Base-by-base conservation (phyloP, 2,113 vertebrate species). In the Oncorhynchus kisutch region DNA sequence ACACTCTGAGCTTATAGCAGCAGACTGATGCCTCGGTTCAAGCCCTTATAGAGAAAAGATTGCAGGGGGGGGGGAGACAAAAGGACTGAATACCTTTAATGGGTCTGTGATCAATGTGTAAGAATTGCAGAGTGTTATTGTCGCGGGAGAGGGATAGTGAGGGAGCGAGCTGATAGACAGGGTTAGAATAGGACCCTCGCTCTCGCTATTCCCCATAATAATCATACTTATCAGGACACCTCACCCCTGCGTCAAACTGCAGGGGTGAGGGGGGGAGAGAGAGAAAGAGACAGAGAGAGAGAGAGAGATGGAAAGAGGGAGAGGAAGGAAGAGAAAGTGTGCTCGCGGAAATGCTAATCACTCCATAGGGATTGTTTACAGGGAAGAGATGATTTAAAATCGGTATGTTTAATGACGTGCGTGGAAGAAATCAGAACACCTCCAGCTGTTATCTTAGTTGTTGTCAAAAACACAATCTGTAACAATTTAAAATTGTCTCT, bases 41-140 rank as follows among this genome's bases (percentile, higher is more conserved):
- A 79, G 80, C 84, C 84, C 86, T 86, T 83, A 84, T 74, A 82
- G 79, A 82, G 82, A 71, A 70, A 74, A 68, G 77, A 88, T 71
- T 87, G 78, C 78, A 76, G 24, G 74, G 80, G 59, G 57, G 29
- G 29, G 29, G 54, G 72, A 73, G 71, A 74, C 82, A 85, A 75
- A 84, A 71, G 81, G 81, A 76, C 82, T 81, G 83, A 86, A 85
- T 77, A 79, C 84, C 80, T 82, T 78, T 82, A 90, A 89, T 88
- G 84, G 73, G 81, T 81, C 81, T 85, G 78, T 87, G 88, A 90
- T 90, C 84, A 81, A 77, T 78, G 84, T 87, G 79, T 78, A 69
- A 48, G 34, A 71, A 80, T 77, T 77, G 71, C 75, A 74, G 81
- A 62, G 72, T 24, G 73, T 76, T 88, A 80, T 75, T 78, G 82